A percentile compares a stretch with the other conserved stretches of the same genome.
Evolutionary conservation across 2,113 vertebrate genomes (phyloP).

Genomic region (Cryptomyrus ogoouensis): DNA sequence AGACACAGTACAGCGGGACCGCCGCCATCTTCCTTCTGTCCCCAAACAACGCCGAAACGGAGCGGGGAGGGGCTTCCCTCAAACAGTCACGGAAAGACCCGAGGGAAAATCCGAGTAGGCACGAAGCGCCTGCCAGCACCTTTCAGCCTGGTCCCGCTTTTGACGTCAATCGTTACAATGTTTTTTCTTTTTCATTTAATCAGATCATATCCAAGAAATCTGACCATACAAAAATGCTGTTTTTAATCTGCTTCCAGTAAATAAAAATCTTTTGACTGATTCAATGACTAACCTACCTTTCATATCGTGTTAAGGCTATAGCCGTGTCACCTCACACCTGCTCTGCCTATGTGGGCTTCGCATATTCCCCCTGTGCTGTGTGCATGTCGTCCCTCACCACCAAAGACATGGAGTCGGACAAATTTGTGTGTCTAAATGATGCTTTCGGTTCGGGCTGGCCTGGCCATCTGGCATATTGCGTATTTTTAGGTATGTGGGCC

Average conservation of each 20-base stretch:
- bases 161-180: neutral
- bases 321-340: neutral
- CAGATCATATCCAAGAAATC: neutral
- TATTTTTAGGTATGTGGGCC: neutral
- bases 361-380: neutral
- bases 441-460: neutral
- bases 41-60: slow-evolving; percentile 60
- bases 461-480: neutral
- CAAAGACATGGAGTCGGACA: neutral
- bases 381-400: neutral
- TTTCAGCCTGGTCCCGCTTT: neutral
- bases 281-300: neutral
- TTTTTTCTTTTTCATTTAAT: neutral
- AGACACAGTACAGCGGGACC: slow-evolving; percentile 90
- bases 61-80: slow-evolving; percentile 31
- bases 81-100: slow-evolving; percentile 33
- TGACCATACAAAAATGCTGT: neutral
- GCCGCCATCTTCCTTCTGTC: slow-evolving; percentile 78
- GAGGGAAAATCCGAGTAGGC: neutral
- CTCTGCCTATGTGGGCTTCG: neutral
- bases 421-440: neutral
- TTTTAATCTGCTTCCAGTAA: neutral
- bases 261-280: neutral
- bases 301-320: neutral
- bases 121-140: neutral